phyloP scores from a whole-genome alignment of 2,888 invertebrate species.

The Candidula unifasciata region DNA sequence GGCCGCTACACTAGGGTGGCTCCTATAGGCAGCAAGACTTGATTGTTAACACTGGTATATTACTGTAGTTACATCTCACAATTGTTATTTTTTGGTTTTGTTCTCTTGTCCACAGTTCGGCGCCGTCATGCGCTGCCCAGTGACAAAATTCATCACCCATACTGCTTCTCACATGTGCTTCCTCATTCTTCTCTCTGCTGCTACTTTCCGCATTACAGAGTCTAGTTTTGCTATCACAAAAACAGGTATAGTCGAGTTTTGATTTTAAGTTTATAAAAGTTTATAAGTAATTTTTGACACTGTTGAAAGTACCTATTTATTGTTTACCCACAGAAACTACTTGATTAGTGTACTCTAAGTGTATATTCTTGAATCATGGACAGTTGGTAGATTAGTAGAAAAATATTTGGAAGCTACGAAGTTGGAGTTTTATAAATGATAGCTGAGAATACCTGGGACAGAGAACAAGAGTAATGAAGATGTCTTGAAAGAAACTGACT shows the following conservation, averaged over 20 bases:
- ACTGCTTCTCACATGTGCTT: conserved; percentile 85
- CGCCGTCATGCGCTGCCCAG: conserved; percentile 80
- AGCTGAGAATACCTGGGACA: no score
- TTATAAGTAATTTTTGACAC: no score
- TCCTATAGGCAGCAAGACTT: neutral
- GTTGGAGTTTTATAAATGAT: no score
- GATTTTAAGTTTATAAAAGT: no score
- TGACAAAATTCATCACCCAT: conserved; percentile 86
- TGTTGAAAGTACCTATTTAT: neutral
- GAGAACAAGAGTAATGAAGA: no score
- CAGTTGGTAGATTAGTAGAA: no score
- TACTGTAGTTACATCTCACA: neutral
- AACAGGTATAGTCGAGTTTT: conserved; percentile 26
- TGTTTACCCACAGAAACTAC: neutral
- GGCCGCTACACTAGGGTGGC: neutral
- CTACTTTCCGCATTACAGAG: conserved; percentile 81
- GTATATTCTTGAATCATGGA: no score
- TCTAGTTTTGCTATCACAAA: conserved; percentile 67
- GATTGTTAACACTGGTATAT: neutral
- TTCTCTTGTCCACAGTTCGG: conserved; percentile 69
- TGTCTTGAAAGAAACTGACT: no score
- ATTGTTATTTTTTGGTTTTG: no score
- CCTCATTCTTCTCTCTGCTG: conserved; percentile 83
- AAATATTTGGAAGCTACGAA: no score
- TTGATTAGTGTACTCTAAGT: no score